Evolutionary conservation across 2,888 invertebrate genomes (phyloP), one percentile per base, ranked within the genome.

Genomic region (Agriopis aurantiaria): DNA sequence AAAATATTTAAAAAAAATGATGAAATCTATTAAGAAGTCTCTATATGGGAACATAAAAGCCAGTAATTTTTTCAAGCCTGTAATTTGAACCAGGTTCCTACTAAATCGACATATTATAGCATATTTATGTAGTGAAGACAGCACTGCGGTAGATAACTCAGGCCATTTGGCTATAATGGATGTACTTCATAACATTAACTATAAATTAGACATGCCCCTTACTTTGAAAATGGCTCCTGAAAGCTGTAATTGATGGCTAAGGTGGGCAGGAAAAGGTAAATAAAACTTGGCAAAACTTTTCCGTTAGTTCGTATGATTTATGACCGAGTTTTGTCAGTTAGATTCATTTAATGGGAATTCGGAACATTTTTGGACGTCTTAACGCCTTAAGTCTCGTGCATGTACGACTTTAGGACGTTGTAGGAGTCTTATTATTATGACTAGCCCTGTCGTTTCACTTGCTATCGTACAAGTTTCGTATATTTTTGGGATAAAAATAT

Each of bases 91-190:
- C 51, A 51, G 41, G 23, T 51, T 60, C 55, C 17, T 2, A 23
- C 41, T 55, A 43, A 49, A 17, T 23, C 12, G 59, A 59, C n/a
- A 48, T 17, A 10, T 17, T 17, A 10, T 17, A 43, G 63, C 64
- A 23, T 69, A 33, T 33, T 33, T 66, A 69, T 64, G 61, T 66
- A 56, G 59, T 45, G 48, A 81, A 86, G 84, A 81, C 91, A 85
- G 86, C 88, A 91, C 77, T 91, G 91, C 90, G 90, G 91, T 76
- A 83, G 83, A 86, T 89, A 88, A 90, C 90, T 89, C 83, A 88
- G 86, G 80, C 81, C 77, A 81, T 71, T 75, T 70, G 62, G 58
- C 66, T 68, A 73, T 76, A 76, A 75, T 74, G 70, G 63, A 61
- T 67, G 63, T 49, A 67, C 66, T 63, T 70, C 53, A 62, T 71